These are phyloP conservation scores for Holotrichia oblita DNA, from an alignment of 1,140 invertebrate species.

Conservation along the genomic window DNA sequence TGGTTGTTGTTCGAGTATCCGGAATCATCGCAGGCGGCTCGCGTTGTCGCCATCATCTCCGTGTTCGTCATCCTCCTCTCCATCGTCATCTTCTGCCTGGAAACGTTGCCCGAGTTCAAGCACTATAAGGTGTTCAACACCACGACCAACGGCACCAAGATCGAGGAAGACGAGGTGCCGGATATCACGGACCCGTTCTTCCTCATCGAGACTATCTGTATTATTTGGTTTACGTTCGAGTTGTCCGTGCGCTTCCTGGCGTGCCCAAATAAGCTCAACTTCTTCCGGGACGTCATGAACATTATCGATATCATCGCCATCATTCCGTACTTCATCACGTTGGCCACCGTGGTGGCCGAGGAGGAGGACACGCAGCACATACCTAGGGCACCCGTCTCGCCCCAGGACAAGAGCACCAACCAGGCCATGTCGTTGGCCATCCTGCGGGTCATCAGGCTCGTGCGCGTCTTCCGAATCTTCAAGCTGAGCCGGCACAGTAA, in stretches of 20 bases:
- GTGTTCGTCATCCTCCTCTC: constrained; percentile 98
- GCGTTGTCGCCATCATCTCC: constrained; percentile 99
- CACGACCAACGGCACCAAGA: constrained; percentile 92
- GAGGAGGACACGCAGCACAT: constrained; percentile 88
- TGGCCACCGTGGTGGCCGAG: constrained; percentile 97
- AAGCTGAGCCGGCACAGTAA: constrained; percentile 98
- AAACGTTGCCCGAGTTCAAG: constrained; percentile 99
- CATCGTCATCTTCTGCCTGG: constrained; percentile 99
- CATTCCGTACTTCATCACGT: constrained; percentile 99
- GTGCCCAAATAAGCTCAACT: constrained; percentile 97
- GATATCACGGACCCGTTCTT: constrained; percentile 98
- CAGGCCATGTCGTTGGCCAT: constrained; percentile 98
- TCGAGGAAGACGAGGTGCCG: constrained; percentile 91
- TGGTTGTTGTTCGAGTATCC: constrained; percentile 99
- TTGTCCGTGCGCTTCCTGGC: constrained; percentile 97
- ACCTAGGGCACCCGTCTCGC: constrained; percentile 86
- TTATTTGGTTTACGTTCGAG: constrained; percentile 99
- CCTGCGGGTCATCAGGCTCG: constrained; percentile 95
- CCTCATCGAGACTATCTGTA: constrained; percentile 97
- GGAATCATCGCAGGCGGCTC: constrained; percentile 97
- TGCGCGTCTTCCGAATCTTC: constrained; percentile 98
- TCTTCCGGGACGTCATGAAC: constrained; percentile 99
- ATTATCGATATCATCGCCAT: constrained; percentile 99
- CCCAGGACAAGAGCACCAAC: constrained; percentile 93
- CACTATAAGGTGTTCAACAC: constrained; percentile 98